Evolutionary conservation across 1,140 invertebrate genomes (phyloP), one percentile per base, ranked within the genome.

Genomic region (Eurytemora carolleeae): DNA sequence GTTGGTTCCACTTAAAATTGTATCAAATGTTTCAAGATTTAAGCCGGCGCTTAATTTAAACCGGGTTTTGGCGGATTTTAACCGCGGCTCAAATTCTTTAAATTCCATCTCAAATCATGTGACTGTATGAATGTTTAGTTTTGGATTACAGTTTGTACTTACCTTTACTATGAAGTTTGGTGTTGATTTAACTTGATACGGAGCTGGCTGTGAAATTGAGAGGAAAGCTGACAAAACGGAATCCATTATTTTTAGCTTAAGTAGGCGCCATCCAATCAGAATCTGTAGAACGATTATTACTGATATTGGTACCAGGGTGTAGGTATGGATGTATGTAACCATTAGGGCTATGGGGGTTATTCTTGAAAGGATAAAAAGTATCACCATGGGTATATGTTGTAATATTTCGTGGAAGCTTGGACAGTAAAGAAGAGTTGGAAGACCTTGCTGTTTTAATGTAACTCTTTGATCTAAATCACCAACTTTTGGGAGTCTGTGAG

Each of bases 381-480:
- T n/a, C 7, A n/a, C n/a, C 7, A n/a, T 12, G 7, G 31, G 31
- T 44, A 44, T 12, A 44, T 44, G 7, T 7, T 44, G n/a, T 12
- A 44, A 12, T 44, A 44, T 44, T 12, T 7, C n/a, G 7, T 44
- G 7, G 7, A n/a, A n/a, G 7, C 7, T 44, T 44, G 31, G 31
- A 7, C 7, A 12, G 31, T 44, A 44, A 44, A 44, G 31, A 44
- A 44, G n/a, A 44, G 31, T 44, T 7, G 31, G 31, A 44, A 12
- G n/a, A 12, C 31, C 31, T n/a, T 12, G 7, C 17, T 53, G 59
- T 19, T 25, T 57, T 53, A 56, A 55, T 24, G 44, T 53, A 57
- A 53, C 58, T 56, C 52, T 59, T 57, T 62, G 54, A 1, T 63
- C 58, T 67, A 56, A 57, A 59, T 64, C 65, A 66, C 57, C 62